Evolutionary conservation across 2,888 invertebrate genomes (phyloP), one percentile per base, ranked within the genome.

Genomic region (Himalopsyche tibetana): DNA sequence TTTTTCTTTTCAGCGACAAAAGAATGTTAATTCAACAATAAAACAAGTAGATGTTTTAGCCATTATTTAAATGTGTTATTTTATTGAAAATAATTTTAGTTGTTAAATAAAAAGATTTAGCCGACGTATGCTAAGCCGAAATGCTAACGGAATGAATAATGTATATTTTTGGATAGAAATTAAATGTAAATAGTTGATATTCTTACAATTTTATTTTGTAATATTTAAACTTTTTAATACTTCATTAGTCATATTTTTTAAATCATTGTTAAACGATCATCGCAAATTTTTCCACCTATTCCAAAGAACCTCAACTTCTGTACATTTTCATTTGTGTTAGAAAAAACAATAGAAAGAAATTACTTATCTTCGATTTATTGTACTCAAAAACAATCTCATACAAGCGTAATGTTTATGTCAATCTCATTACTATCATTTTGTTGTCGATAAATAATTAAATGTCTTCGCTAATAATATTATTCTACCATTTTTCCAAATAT

Each of bases 41-140:
- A 85, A 85, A 85, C 85, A 83, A 55, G 55, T 84, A 55, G 79
- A 69, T 88, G 87, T 88, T 88, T 87, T 85, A 87, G 86, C 86
- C 87, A 88, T 87, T 84, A 82, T 87, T 85, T 87, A 84, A 74
- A 83, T 84, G 85, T 88, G 85, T 87, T 82, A 86, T 86, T 83
- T 85, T 84, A 84, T 85, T 85, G 51, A 82, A 36, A 51, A 55
- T 82, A 82, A 82, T 82, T 82, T 82, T 82, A 51, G 82, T 82
- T 82, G n/a, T 36, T 55, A 82, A 74, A 74, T 74, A 8, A 38
- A 28, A 36, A 74, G 74, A 38, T 74, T 74, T 74, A 74, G 74
- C 74, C 74, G 74, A 74, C 38, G 74, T 74, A 74, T 74, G 74
- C 74, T 74, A 74, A 74, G 74, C 74, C 11, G 74, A 74, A 74